Evolutionary conservation across 2,888 invertebrate species (phyloP).

Genomic region (Machimus atricapillus): DNA sequence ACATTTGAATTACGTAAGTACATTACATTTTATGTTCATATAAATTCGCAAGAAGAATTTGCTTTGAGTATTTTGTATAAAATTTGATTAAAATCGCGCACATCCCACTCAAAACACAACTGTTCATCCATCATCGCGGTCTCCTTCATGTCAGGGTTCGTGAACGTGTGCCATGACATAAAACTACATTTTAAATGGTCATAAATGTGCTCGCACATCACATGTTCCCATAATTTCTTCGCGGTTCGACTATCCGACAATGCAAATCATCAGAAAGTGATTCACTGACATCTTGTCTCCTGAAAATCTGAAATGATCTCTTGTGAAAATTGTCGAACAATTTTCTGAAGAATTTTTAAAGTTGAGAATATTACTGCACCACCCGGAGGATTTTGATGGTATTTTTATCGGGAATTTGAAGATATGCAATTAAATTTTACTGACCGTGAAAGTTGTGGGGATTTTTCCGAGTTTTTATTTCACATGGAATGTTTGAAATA

Average conservation of each 20-base stretch:
- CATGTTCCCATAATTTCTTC: neutral
- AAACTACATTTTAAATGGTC: neutral
- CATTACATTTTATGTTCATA: neutral
- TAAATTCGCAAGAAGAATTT: neutral
- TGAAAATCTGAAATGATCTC: neutral
- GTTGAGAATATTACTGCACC: neutral
- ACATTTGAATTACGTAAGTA: neutral
- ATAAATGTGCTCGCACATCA: neutral
- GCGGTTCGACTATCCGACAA: neutral
- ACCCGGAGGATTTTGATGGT: neutral
- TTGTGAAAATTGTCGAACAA: neutral
- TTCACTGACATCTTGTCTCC: neutral
- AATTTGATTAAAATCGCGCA: neutral
- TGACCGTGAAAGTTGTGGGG: neutral
- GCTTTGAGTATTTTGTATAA: neutral
- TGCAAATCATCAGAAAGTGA: neutral
- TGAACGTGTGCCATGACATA: neutral
- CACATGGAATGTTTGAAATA: neutral
- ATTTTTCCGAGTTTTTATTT: neutral
- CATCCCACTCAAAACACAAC: neutral
- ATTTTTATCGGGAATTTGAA: neutral
- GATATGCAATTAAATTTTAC: neutral
- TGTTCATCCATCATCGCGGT: neutral
- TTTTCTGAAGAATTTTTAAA: neutral
- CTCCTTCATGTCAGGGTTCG: neutral